Evolutionary conservation across 2,797 vertebrate species (phyloP).

Genomic region (Tapirus indicus): DNA sequence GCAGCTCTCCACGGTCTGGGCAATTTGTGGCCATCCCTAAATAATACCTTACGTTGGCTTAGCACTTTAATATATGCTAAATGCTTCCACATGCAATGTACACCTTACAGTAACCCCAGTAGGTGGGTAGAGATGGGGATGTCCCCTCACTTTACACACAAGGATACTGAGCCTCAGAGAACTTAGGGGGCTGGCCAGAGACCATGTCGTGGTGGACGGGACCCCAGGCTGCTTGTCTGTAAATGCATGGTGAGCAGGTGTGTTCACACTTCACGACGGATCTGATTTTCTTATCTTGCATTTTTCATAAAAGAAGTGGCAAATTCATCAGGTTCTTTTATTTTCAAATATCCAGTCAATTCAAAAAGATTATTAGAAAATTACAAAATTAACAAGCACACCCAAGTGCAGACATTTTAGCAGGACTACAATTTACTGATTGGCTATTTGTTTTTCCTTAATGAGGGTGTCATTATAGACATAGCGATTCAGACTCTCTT

Average conservation of each 20-base stretch:
- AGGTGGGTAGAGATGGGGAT: not conserved
- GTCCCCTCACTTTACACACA: not conserved
- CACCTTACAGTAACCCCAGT: not conserved
- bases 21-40: not conserved
- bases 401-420: not conserved
- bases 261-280: not conserved
- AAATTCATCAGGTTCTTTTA: not conserved
- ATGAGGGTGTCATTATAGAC: fast-evolving
- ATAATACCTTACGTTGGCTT: not conserved
- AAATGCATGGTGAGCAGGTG: not conserved
- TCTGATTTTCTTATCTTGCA: not conserved
- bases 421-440: not conserved
- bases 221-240: not conserved
- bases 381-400: not conserved
- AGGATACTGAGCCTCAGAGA: not conserved
- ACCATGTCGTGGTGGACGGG: fast-evolving
- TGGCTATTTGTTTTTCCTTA: not conserved
- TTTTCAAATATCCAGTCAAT: not conserved
- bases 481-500: not conserved
- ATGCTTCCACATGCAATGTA: not conserved
- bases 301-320: conserved; percentile 11
- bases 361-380: not conserved
- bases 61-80: not conserved
- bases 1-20: not conserved
- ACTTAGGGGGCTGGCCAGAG: not conserved